Percentiles rank a stretch among this genome's conserved stretches.
Conservation (phyloP, 1,140 invertebrate species). For the Zophobas morio region DNA sequence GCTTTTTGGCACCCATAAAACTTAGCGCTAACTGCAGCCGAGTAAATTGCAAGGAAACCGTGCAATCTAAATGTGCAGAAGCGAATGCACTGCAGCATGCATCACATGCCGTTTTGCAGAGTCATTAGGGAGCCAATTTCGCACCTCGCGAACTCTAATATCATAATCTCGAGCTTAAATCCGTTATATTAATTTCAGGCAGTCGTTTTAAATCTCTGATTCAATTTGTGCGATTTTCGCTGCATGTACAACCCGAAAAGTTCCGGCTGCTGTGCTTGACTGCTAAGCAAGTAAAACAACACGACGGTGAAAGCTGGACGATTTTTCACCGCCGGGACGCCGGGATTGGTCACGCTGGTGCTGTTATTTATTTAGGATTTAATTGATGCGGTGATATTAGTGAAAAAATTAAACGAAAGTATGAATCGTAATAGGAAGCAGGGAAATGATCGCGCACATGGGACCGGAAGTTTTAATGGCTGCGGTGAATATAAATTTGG, state of each 20-base stretch:
- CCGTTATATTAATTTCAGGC: constrained; percentile 48
- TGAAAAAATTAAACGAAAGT: constrained; percentile 32
- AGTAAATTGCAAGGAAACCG: background rate
- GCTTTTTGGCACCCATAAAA: too few relatives aligned
- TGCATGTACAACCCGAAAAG: constrained; percentile 19
- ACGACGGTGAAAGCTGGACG: background rate
- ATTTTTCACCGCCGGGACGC: constrained; percentile 16
- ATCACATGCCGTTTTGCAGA: constrained; percentile 38
- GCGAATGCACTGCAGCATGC: constrained; percentile 27
- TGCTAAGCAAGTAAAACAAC: background rate
- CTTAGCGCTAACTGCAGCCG: too few relatives aligned
- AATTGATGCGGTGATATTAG: constrained; percentile 21
- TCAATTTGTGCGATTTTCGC: constrained; percentile 29
- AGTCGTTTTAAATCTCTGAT: constrained; percentile 45
- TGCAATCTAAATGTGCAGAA: constrained; percentile 9
- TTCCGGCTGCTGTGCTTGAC: background rate
- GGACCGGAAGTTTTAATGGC: constrained; percentile 8
- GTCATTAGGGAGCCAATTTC: constrained; percentile 55
- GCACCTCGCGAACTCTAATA: constrained; percentile 54
- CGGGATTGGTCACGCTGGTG: background rate
- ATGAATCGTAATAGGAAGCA: constrained; percentile 18
- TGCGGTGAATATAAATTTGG: constrained; percentile 31
- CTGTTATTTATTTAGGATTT: constrained; percentile 19
- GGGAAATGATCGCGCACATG: constrained; percentile 28
- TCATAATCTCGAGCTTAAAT: constrained; percentile 52